Conservation (phyloP, 92 coral and sea anemone genomes). For the Desmophyllum pertusum region DNA sequence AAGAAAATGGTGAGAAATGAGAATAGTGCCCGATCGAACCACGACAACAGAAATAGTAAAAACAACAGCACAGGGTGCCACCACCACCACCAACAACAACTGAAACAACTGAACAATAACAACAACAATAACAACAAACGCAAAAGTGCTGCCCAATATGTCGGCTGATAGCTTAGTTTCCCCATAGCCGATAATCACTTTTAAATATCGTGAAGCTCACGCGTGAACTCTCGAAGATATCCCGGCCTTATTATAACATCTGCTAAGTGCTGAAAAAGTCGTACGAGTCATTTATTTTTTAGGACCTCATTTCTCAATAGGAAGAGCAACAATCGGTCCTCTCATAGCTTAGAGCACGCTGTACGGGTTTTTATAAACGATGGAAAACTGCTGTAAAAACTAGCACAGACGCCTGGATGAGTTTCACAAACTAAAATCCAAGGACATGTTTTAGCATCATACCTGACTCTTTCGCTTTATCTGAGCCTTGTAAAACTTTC, state of each 20-base stretch:
- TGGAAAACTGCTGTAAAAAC: too few relatives aligned
- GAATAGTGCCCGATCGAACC: too few relatives aligned
- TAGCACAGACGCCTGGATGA: too few relatives aligned
- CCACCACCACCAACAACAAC: neutral
- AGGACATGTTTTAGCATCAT: neutral
- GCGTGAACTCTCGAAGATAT: too few relatives aligned
- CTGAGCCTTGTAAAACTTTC: constrained; percentile 87
- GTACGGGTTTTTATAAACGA: too few relatives aligned
- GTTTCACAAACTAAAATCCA: neutral
- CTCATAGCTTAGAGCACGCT: too few relatives aligned
- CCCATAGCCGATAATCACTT: neutral
- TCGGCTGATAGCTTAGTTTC: neutral
- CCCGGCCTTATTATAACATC: too few relatives aligned
- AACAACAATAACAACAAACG: neutral
- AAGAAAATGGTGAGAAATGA: neutral
- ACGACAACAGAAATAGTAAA: neutral
- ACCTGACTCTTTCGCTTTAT: constrained; percentile 97
- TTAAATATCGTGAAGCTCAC: neutral
- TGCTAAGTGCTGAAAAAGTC: too few relatives aligned
- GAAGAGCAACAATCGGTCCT: too few relatives aligned
- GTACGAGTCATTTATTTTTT: too few relatives aligned
- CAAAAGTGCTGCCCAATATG: neutral
- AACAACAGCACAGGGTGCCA: neutral
- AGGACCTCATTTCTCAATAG: too few relatives aligned
- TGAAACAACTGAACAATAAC: neutral